phyloP scores from a whole-genome alignment of 2,113 vertebrate species.

The Myrmecophaga tridactyla region DNA sequence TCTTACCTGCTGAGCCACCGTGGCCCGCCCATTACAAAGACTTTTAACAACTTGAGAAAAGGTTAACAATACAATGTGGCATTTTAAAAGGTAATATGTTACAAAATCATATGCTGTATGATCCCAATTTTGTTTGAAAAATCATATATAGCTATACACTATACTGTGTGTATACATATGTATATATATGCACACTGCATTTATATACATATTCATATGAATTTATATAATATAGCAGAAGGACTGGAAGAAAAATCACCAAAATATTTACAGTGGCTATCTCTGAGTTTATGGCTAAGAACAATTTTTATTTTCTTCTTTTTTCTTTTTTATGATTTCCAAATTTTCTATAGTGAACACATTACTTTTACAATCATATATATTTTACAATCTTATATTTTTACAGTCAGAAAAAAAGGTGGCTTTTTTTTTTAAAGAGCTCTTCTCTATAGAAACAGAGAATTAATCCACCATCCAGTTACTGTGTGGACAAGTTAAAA shows the following conservation, averaged over 20 bases:
- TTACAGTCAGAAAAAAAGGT: background rate
- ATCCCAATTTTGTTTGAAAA: background rate
- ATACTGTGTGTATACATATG: too few relatives aligned
- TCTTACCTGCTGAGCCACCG: too few relatives aligned
- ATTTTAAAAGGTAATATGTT: background rate
- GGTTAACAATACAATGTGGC: background rate
- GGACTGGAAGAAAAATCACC: slow-evolving; percentile 9
- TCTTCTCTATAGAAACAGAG: slow-evolving; percentile 15
- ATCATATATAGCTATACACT: background rate
- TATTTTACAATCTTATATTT: too few relatives aligned
- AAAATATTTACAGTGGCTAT: background rate
- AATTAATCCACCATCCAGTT: background rate
- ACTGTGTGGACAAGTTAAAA: background rate
- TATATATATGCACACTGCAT: background rate
- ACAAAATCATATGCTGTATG: background rate
- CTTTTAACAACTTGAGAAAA: slow-evolving; percentile 6
- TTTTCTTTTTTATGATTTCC: slow-evolving; percentile 28
- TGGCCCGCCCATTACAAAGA: too few relatives aligned
- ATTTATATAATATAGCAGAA: background rate
- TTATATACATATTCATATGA: background rate
- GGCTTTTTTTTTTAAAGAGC: background rate
- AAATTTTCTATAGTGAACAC: background rate
- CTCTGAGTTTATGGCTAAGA: background rate
- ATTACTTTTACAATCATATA: background rate
- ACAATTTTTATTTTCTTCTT: background rate